Base-by-base conservation (phyloP, 2,797 vertebrate species). In the Cottoperca gobio region DNA sequence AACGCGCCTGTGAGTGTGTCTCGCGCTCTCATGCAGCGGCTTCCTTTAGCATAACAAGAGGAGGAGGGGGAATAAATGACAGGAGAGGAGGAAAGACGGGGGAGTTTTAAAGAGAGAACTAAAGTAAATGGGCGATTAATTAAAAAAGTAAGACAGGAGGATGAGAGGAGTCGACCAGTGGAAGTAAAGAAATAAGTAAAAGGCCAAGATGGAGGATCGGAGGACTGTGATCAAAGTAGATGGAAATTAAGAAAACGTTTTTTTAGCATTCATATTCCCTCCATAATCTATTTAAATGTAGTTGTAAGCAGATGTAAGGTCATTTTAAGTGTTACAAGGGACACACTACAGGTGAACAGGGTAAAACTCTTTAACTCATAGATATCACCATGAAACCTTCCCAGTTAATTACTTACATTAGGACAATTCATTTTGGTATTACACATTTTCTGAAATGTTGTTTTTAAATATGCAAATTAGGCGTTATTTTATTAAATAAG, bases 1-100 rank as follows among this genome's bases (percentile, higher is more conserved):
- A 72, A 81, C 67, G 2, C 7, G 13, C 49, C 31, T 40, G 4
- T 42, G 31, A 71, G n/a, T 37, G 39, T 26, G 37, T 43, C 61
- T 64, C 69, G 52, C 48, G 66, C 82, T 73, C 70, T 70, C 23
- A 45, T 67, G 60, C 37, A 26, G 67, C 70, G 7, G 49, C 23
- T 8, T 5, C 46, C 10, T 46, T 81, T 89, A 90, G 79, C 87
- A 87, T 87, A 83, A 93, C 87, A 92, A 91, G 90, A 78, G 39
- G 24, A 26, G 42, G 37, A 26, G 58, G 11, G 37, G 10, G 23
- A 14, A 3, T 59, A 73, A 9, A 68, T 1, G 31, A 53, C 28
- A 28, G 11, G 19, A 40, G 42, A 45, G 35, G 37, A 52, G 33
- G 13, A 31, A 19, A 28, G 59, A 26, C 0, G 8, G 13, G 13